A percentile compares a stretch with the other conserved stretches of the same genome.
phyloP scores from a whole-genome alignment of 2,888 invertebrate species.

The Anthoptus insignis region DNA sequence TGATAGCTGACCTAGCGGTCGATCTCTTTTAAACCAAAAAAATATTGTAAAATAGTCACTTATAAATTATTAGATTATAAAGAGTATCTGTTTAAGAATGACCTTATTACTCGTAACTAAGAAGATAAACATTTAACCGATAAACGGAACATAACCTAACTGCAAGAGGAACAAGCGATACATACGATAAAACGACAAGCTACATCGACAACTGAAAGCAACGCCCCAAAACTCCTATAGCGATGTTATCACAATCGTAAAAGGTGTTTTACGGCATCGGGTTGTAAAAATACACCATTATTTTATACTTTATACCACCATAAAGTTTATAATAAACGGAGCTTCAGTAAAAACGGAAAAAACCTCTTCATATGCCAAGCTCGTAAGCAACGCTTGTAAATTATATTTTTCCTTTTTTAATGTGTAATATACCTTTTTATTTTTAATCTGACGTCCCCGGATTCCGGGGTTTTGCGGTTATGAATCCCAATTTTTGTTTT shows the following conservation, averaged over 20 bases:
- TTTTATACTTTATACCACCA: slow-evolving; percentile 78
- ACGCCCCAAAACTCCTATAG: slow-evolving; percentile 59
- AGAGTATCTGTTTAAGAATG: no score
- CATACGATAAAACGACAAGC: slow-evolving; percentile 41
- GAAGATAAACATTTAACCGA: no score
- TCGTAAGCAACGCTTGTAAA: slow-evolving; percentile 37
- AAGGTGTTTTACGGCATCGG: slow-evolving; percentile 81
- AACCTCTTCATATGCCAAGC: slow-evolving; percentile 70
- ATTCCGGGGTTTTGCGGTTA: slow-evolving; percentile 17
- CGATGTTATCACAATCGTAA: slow-evolving; percentile 74
- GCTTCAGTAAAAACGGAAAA: slow-evolving; percentile 70
- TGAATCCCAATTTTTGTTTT: slow-evolving; percentile 30
- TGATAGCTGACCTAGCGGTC: no score
- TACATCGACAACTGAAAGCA: slow-evolving; percentile 33
- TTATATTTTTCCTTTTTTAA: slow-evolving; percentile 36
- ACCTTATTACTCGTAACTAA: no score
- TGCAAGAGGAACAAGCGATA: slow-evolving; percentile 7
- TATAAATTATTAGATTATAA: no score
- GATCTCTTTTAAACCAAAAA: no score
- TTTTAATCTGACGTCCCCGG: slow-evolving; percentile 30
- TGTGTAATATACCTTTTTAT: slow-evolving; percentile 34
- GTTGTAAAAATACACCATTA: slow-evolving; percentile 81
- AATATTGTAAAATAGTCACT: no score
- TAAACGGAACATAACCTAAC: no score
- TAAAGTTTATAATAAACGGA: slow-evolving; percentile 84